phyloP scores from a whole-genome alignment of 2,797 vertebrate species.

The Pseudomugil tenellus region DNA sequence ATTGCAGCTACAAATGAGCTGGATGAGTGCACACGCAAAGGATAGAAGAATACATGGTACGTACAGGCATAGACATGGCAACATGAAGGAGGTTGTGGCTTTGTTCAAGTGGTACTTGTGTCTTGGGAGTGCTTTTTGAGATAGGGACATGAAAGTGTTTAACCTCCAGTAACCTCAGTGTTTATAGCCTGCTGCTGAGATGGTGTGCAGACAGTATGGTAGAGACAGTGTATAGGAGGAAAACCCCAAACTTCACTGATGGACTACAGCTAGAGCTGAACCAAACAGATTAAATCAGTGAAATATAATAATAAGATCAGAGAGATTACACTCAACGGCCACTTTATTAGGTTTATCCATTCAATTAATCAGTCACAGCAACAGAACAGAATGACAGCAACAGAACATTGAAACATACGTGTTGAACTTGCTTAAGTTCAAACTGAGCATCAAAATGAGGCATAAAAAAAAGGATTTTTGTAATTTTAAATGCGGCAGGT shows the following conservation, averaged over 20 bases:
- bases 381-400: too few relatives aligned
- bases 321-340: neutral
- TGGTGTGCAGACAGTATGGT: constrained; percentile 4
- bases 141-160: constrained; percentile 55
- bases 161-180: constrained; percentile 50
- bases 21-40: neutral
- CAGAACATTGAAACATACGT: too few relatives aligned
- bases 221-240: neutral
- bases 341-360: too few relatives aligned
- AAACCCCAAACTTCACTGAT: constrained; percentile 6
- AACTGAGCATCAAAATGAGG: too few relatives aligned
- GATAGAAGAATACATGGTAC: constrained; percentile 6
- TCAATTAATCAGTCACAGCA: too few relatives aligned
- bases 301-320: neutral
- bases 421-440: too few relatives aligned
- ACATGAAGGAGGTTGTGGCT: constrained; percentile 2
- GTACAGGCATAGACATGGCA: neutral
- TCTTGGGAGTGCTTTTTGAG: constrained; percentile 34
- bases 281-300: neutral
- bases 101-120: constrained; percentile 44
- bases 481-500: too few relatives aligned
- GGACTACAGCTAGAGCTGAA: neutral
- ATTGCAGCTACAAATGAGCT: neutral
- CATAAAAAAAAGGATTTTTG: too few relatives aligned
- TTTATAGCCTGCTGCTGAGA: constrained; percentile 31